Percentiles rank a stretch among this genome's conserved stretches.
Evolutionary conservation across 2,888 invertebrate species (phyloP).

Genomic region (Sicus ferrugineus): DNA sequence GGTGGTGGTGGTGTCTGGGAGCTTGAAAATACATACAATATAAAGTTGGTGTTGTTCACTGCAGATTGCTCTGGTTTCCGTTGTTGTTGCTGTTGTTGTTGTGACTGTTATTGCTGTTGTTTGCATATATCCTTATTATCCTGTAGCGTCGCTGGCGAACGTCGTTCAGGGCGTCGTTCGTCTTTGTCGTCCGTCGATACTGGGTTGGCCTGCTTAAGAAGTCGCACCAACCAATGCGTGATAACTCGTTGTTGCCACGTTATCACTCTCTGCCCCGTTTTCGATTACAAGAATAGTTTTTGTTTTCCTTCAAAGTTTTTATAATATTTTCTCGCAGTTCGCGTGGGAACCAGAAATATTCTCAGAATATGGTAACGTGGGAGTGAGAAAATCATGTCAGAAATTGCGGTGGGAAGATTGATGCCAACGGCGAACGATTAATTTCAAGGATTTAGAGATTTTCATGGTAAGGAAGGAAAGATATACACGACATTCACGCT

Average conservation of each 20-base stretch:
- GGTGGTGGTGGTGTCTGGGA: neutral
- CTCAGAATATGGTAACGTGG: slow-evolving; percentile 21
- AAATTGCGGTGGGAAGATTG: too few species aligned
- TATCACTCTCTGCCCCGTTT: slow-evolving; percentile 3
- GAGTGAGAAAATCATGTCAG: slow-evolving; percentile 24
- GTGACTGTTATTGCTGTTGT: neutral
- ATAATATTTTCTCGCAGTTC: neutral
- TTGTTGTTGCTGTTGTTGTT: neutral
- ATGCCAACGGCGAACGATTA: neutral
- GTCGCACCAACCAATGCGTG: slow-evolving; percentile 3
- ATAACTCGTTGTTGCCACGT: neutral
- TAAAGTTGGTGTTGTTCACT: neutral
- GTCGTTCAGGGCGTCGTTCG: slow-evolving; percentile 19
- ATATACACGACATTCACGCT: neutral
- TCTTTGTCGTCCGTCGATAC: neutral
- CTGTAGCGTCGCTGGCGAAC: slow-evolving; percentile 22
- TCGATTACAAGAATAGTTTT: neutral
- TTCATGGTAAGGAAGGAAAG: neutral
- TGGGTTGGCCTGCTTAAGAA: slow-evolving; percentile 8
- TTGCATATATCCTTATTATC: slow-evolving; percentile 30
- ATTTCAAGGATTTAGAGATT: neutral
- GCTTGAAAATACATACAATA: neutral
- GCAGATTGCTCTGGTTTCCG: neutral
- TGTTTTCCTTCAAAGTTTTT: neutral
- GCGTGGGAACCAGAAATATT: slow-evolving; percentile 24